Evolutionary conservation across 1,140 invertebrate species (phyloP), one percentile per base, ranked within the genome.

Genomic region (Tetramorium alpestre): DNA sequence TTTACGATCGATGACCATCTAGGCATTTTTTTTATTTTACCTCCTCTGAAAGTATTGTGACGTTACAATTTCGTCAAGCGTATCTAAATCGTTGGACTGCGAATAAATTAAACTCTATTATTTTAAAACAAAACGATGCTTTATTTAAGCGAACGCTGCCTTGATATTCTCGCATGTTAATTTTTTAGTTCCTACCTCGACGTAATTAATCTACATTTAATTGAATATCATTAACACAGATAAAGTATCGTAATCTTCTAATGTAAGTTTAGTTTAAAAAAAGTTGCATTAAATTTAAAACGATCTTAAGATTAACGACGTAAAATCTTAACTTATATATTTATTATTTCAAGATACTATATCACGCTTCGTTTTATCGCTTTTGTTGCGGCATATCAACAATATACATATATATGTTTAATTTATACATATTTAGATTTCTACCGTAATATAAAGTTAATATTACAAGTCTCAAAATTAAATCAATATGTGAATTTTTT

Each of bases 401-500:
- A 67, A 65, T 22, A 33, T 64, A 22, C 22, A 64, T 38, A 38
- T 67, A 38, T 64, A 65, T 22, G 11, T 69, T 44, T 22, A 69
- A 67, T 22, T 5, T 67, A 67, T 67, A 58, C 7, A 38, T 22
- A 65, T 41, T 41, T 65, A n/a, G 18, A 65, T 41, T 65, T 75
- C 11, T 56, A 33, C 18, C 11, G 8, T 22, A 67, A 72, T 16
- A 33, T 75, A 77, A 62, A 44, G 58, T 77, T 77, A 58, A 58
- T 44, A 5, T 62, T 44, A 77, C 10, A 44, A 60, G 16, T 41
- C 33, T 28, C 28, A 76, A 76, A 44, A 62, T 62, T n/a, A 47
- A 47, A 47, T 65, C 28, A 18, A 65, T 33, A 22, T 1, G 6
- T 22, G 33, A 41, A 64, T 49, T 65, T 11, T 78, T 33, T n/a